Conservation (phyloP, 2,888 invertebrate species). For the Pilophorus perplexus region DNA sequence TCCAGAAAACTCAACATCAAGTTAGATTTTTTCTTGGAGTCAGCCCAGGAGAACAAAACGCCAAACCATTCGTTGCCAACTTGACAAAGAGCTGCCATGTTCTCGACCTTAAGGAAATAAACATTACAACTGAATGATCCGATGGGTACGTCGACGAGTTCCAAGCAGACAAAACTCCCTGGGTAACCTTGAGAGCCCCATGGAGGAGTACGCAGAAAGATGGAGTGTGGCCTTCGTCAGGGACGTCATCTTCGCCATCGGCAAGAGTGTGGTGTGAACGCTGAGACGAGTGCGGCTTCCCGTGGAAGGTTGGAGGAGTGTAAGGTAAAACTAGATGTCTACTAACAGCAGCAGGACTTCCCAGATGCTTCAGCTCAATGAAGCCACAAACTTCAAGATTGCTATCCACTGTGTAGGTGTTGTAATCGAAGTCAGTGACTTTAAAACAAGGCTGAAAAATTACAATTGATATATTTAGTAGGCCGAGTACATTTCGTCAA, state of each 20-base stretch:
- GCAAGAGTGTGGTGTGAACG: too few species aligned
- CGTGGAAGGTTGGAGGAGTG: slow-evolving; percentile 40
- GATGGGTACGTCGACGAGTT: too few species aligned
- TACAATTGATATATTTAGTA: too few species aligned
- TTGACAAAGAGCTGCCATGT: slow-evolving; percentile 84
- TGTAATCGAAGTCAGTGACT: slow-evolving; percentile 64
- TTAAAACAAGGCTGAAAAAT: slow-evolving; percentile 57
- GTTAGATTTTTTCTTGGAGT: slow-evolving; percentile 88
- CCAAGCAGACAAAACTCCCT: too few species aligned
- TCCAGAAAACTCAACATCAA: slow-evolving; percentile 83
- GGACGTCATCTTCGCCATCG: slow-evolving; percentile 57
- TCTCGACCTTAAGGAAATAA: slow-evolving; percentile 75
- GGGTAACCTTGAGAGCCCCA: slow-evolving; percentile 79
- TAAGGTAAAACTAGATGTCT: slow-evolving; percentile 83
- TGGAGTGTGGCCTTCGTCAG: slow-evolving; percentile 74
- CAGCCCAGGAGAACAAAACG: slow-evolving; percentile 91
- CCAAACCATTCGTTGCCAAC: slow-evolving; percentile 89
- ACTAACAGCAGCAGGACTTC: slow-evolving; percentile 87
- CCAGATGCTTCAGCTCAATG: slow-evolving; percentile 80
- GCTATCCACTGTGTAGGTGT: slow-evolving; percentile 64
- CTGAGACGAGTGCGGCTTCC: slow-evolving; percentile 13
- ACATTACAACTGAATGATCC: background rate
- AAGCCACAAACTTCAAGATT: slow-evolving; percentile 84
- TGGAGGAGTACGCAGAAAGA: slow-evolving; percentile 92
- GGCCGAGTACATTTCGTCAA: background rate